These are phyloP conservation scores for Drosophila seguyi DNA, from an alignment of 1,140 invertebrate species.

Conservation along the genomic window DNA sequence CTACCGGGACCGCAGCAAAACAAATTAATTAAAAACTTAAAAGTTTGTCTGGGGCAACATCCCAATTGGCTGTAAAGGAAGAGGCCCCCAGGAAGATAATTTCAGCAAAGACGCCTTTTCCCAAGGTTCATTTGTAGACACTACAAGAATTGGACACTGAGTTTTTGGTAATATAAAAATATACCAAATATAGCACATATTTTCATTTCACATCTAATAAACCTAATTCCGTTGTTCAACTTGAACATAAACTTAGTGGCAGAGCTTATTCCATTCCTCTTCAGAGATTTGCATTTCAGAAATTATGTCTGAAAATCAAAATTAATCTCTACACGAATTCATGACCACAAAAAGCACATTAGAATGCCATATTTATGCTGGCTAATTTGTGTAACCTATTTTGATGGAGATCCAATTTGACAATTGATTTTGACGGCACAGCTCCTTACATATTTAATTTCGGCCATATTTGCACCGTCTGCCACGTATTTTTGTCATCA, in stretches of 20 bases:
- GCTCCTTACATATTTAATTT: slow-evolving; percentile 22
- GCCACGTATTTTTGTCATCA: slow-evolving; percentile 57
- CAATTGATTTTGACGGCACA: slow-evolving; percentile 27
- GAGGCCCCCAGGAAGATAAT: slow-evolving; percentile 5
- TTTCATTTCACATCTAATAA: neutral
- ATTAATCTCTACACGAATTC: neutral
- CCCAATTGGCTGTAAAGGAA: slow-evolving; percentile 27
- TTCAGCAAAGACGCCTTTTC: slow-evolving; percentile 15
- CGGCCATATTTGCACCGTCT: neutral
- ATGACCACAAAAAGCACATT: neutral
- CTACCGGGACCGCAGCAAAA: slow-evolving; percentile 61
- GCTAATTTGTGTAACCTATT: slow-evolving; percentile 16
- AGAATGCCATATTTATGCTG: neutral
- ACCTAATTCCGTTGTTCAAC: neutral
- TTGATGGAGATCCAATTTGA: slow-evolving; percentile 20
- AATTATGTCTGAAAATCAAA: neutral
- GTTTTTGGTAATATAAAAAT: slow-evolving; percentile 3
- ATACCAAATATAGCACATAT: neutral
- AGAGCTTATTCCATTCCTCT: neutral
- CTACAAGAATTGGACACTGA: slow-evolving; percentile 13
- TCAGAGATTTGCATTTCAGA: neutral
- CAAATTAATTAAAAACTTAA: slow-evolving; percentile 83
- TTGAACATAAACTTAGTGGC: neutral
- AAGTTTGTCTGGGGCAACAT: slow-evolving; percentile 53
- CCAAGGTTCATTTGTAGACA: slow-evolving; percentile 8